Conservation (phyloP, 2,113 vertebrate genomes). For the Mormyrus iriodes region DNA sequence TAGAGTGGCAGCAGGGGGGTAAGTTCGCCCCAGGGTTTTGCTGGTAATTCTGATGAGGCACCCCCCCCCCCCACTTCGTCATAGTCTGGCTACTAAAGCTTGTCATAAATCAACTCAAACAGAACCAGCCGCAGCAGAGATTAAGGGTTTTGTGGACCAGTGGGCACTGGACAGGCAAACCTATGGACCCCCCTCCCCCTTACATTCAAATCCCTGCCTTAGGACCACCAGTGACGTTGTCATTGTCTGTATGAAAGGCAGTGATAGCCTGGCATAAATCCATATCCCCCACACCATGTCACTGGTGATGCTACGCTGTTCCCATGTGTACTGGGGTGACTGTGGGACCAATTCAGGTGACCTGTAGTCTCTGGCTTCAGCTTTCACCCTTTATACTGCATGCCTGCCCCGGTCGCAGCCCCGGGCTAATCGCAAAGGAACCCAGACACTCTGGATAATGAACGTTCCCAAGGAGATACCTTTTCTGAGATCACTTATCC, state of each 20-base stretch:
- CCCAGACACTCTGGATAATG: background rate
- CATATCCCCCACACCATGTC: background rate
- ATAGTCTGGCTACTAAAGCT: background rate
- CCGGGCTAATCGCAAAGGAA: background rate
- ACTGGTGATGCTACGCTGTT: background rate
- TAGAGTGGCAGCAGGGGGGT: background rate
- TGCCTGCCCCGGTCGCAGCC: background rate
- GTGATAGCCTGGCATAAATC: background rate
- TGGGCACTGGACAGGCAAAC: too few species aligned
- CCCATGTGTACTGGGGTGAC: background rate
- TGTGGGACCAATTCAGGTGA: background rate
- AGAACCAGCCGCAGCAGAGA: background rate
- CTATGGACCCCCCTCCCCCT: background rate
- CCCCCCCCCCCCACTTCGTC: too few species aligned
- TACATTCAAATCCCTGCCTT: background rate
- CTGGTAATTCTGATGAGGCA: background rate
- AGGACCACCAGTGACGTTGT: too few species aligned
- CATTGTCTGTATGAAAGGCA: background rate
- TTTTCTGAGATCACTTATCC: background rate
- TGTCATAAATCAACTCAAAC: conserved; percentile 8
- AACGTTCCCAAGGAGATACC: background rate
- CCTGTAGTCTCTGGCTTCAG: background rate
- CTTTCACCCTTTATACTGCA: background rate
- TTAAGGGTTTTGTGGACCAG: background rate
- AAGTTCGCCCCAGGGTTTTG: background rate